Evolutionary conservation across 2,888 invertebrate species (phyloP).

Genomic region (Monochamus alternatus): DNA sequence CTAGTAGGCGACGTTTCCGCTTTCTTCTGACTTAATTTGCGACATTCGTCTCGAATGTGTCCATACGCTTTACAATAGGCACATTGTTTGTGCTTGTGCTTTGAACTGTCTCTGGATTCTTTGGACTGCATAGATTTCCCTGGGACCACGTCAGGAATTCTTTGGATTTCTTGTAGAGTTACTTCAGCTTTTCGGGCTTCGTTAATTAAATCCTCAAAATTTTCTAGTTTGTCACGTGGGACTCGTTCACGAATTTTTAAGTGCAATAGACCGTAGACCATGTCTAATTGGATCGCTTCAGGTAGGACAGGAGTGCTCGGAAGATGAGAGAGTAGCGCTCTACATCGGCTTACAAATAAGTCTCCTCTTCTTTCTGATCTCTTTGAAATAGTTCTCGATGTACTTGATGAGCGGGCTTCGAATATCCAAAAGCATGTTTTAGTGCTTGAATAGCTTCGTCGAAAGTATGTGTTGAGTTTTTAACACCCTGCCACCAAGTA

Average conservation of each 20-base stretch:
- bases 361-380: conserved; percentile 35
- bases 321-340: conserved; percentile 24
- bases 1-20: neutral
- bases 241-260: conserved; percentile 36
- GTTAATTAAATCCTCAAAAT: conserved; percentile 21
- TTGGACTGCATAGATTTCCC: too few relatives aligned
- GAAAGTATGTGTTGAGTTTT: conserved; percentile 29
- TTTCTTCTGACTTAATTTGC: neutral
- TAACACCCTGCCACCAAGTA: conserved; percentile 48
- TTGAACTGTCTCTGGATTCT: too few relatives aligned
- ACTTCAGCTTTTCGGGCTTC: conserved; percentile 12
- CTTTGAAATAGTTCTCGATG: conserved; percentile 39
- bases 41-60: neutral
- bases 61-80: neutral
- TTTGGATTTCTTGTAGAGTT: neutral
- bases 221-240: conserved; percentile 23
- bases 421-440: conserved; percentile 42
- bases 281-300: conserved; percentile 36
- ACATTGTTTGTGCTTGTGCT: conserved; percentile 4
- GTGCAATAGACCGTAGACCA: conserved; percentile 42
- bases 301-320: conserved; percentile 40
- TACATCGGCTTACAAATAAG: conserved; percentile 53
- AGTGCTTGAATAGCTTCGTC: conserved; percentile 36
- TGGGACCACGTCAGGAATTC: too few relatives aligned
- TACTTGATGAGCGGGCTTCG: conserved; percentile 40